Evolutionary conservation across 2,113 vertebrate genomes (phyloP).

Genomic region (Cranoglanis bouderius): DNA sequence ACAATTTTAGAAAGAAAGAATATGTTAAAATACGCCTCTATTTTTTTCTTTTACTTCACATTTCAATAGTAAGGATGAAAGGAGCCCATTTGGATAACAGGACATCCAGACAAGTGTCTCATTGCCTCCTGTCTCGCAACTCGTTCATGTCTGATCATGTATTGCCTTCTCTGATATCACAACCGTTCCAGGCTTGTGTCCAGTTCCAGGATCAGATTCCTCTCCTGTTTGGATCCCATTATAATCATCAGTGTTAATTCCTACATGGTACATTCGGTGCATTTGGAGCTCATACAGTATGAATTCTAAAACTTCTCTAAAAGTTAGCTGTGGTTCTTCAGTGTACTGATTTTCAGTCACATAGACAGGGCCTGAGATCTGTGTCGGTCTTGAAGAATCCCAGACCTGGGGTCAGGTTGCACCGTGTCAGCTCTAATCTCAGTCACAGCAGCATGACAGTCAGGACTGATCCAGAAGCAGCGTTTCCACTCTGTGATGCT

Average conservation of each 20-base stretch:
- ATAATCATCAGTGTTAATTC: background rate
- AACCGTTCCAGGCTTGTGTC: constrained; percentile 28
- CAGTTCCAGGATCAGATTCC: constrained; percentile 36
- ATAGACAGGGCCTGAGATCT: constrained; percentile 5
- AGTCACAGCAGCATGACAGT: background rate
- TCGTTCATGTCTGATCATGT: constrained; percentile 53
- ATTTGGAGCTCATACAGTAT: background rate
- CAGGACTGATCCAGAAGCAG: constrained; percentile 46
- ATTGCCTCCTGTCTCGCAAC: constrained; percentile 32
- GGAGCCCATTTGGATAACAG: constrained; percentile 5
- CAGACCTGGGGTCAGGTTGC: constrained; percentile 17
- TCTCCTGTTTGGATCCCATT: background rate
- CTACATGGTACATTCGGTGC: background rate
- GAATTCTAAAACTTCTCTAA: background rate
- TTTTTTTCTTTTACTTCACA: background rate
- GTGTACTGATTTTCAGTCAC: background rate
- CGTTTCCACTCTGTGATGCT: constrained; percentile 23
- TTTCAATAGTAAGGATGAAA: background rate
- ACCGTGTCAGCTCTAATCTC: constrained; percentile 1
- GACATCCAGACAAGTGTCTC: constrained; percentile 31
- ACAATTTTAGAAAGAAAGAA: background rate
- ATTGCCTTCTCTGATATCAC: constrained; percentile 53
- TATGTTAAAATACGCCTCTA: background rate
- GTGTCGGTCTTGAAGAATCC: background rate
- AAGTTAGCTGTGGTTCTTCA: background rate